Conservation (phyloP, 2,797 vertebrate species). For the Mastacembelus armatus region DNA sequence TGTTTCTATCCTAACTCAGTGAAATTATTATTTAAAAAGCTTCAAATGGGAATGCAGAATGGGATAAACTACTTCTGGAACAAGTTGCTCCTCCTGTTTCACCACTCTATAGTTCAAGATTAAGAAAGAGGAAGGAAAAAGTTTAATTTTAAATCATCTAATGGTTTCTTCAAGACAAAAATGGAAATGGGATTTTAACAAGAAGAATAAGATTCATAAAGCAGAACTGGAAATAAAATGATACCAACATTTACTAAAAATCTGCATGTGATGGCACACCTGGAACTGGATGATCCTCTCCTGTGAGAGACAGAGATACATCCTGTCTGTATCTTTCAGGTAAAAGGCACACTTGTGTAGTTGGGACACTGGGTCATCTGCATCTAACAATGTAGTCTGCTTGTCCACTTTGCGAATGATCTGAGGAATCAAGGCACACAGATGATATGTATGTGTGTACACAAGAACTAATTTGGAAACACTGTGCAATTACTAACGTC, state of each 20-base stretch:
- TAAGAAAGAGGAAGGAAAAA: too few relatives aligned
- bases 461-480: not conserved
- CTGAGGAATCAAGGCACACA: conserved; percentile 47
- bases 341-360: conserved; percentile 85
- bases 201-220: not conserved
- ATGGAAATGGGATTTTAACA: too few relatives aligned
- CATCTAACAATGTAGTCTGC: conserved; percentile 80
- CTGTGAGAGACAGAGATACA: conserved; percentile 93
- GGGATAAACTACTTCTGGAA: too few relatives aligned
- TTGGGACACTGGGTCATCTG: conserved; percentile 84
- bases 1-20: too few relatives aligned
- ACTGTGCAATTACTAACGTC: too few relatives aligned
- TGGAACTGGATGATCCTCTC: conserved; percentile 99
- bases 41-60: too few relatives aligned
- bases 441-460: not conserved
- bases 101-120: too few relatives aligned
- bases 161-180: too few relatives aligned
- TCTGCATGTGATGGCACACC: conserved; percentile 72
- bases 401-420: conserved; percentile 85
- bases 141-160: too few relatives aligned
- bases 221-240: not conserved
- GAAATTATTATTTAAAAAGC: too few relatives aligned
- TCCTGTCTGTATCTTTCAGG: conserved; percentile 84
- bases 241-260: not conserved
- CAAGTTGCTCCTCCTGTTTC: too few relatives aligned